Base-by-base conservation (phyloP, 2,113 vertebrate genomes). In the Colinus virginianus region DNA sequence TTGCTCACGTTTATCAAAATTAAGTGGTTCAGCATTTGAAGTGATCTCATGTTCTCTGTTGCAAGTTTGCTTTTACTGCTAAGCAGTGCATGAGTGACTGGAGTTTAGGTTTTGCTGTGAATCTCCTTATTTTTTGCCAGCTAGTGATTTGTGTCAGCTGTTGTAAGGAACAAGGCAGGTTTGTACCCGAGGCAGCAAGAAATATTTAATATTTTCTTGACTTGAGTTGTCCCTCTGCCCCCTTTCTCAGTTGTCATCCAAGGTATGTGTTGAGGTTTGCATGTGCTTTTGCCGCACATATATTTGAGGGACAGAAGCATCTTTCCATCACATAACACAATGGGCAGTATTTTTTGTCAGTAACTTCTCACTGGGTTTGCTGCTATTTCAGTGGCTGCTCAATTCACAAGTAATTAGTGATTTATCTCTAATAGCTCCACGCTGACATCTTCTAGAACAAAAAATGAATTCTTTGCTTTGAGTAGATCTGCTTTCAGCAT, bases 371-470 rank as follows among this genome's bases (percentile, higher is more conserved):
- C 13, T 0, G 0, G 22, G 5, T 30, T n/a, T 63, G 34, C 55
- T 69, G 77, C 66, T 92, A 0, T 51, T 43, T 55, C 71, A 26
- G 7, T 45, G 32, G 6, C 45, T 17, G 26, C 18, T 22, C 28
- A 32, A 5, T 49, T 22, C 23, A 5, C 7, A 58, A 13, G 6
- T 26, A 15, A 5, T 3, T 21, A 30, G 19, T 25, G 6, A 30
- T 67, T 58, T 36, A 5, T n/a, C 30, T 84, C 11, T n/a, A 6
- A 13, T 22, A 55, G 48, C 71, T 88, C 86, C 53, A 11, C 43
- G n/a, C 83, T 91, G 83, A 86, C 92, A 78, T 81, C 88, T 16
- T 53, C 80, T 84, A 86, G 88, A 87, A 21, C 30, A 42, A 48
- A 36, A 48, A n/a, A 61, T 74, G 87, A 87, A 46, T 75, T 81